Evolutionary conservation across 2,888 invertebrate genomes (phyloP).

Genomic region (Polydesmus complanatus): DNA sequence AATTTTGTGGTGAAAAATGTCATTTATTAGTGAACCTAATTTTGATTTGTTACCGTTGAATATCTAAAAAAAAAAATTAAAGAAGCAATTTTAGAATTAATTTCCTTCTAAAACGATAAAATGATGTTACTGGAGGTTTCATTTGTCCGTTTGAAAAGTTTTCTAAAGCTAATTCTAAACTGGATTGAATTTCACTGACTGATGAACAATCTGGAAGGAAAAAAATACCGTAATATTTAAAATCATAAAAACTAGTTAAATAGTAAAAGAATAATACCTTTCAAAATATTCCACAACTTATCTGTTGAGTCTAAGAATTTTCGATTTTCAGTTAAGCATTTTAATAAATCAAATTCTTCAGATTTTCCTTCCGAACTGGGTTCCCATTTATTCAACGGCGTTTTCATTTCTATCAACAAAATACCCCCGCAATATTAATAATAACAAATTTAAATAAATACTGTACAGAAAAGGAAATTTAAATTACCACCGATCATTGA

Average conservation of each 20-base stretch:
- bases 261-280: not conserved
- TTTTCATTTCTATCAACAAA: conserved; percentile 3
- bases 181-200: not conserved
- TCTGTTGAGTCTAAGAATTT: conserved; percentile 6
- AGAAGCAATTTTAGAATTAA: too few species aligned
- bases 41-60: not conserved
- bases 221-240: not conserved
- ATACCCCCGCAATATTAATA: not conserved
- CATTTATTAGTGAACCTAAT: conserved; percentile 1
- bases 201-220: conserved; percentile 5
- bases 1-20: not conserved
- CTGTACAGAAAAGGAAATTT: not conserved
- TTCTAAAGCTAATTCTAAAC: not conserved
- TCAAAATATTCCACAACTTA: conserved; percentile 7
- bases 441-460: not conserved
- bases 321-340: not conserved
- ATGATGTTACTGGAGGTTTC: not conserved
- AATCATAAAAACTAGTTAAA: not conserved
- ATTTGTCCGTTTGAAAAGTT: not conserved
- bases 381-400: not conserved
- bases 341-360: not conserved
- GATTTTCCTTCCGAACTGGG: not conserved
- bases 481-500: not conserved
- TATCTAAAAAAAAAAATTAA: not conserved
- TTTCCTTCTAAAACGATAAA: too few species aligned